These are phyloP conservation scores for Phataginus tetradactyla DNA, from an alignment of 2,797 vertebrate genomes.

Conservation along the genomic window DNA sequence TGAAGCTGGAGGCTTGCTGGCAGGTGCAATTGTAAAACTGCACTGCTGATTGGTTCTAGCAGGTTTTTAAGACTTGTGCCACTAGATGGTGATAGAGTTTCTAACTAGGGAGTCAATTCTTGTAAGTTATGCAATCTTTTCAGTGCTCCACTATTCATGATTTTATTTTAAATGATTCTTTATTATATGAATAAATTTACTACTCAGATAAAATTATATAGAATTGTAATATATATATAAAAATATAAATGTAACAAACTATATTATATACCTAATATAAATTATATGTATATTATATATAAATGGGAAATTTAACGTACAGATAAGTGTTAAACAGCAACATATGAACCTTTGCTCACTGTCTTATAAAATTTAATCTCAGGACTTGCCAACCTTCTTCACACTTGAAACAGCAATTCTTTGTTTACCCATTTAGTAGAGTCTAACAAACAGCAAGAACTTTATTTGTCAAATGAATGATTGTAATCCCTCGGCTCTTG, in stretches of 20 bases:
- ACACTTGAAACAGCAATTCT: background rate
- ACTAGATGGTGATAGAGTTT: conserved; percentile 71
- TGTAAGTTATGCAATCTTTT: background rate
- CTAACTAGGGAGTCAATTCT: background rate
- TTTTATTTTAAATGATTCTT: conserved; percentile 5
- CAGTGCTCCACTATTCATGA: background rate
- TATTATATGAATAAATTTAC: conserved; percentile 1
- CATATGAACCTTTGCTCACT: background rate
- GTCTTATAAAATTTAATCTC: background rate
- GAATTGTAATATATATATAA: too few relatives aligned
- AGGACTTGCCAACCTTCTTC: background rate
- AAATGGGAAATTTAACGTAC: background rate
- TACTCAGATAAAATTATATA: background rate
- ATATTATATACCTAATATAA: background rate
- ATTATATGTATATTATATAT: background rate
- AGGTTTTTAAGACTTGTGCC: conserved; percentile 27
- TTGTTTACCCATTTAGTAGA: background rate
- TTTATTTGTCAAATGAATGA: background rate
- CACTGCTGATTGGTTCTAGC: background rate
- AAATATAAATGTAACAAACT: too few relatives aligned
- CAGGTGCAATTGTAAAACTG: background rate
- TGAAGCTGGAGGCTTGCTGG: background rate
- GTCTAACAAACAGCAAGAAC: background rate
- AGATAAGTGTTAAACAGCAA: background rate
- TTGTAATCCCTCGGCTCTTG: background rate